phyloP scores from a whole-genome alignment of 1,140 invertebrate genomes.

The Zaprionus inermis region DNA sequence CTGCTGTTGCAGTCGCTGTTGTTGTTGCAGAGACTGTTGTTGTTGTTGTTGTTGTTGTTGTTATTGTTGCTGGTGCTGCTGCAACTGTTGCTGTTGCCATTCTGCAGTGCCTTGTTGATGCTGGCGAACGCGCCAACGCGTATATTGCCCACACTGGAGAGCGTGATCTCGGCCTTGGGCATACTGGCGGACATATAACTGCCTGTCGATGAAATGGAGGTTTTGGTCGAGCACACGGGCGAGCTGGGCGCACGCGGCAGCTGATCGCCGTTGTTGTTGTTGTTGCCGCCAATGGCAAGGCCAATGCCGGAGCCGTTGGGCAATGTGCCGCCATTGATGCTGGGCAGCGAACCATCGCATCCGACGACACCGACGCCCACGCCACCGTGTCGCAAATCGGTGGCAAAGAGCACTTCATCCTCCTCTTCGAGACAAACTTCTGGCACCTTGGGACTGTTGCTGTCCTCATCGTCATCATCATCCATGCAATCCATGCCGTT shows the following conservation, averaged over 20 bases:
- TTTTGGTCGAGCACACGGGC: constrained; percentile 69
- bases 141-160: constrained; percentile 72
- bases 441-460: constrained; percentile 74
- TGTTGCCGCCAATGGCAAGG: constrained; percentile 4
- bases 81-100: constrained; percentile 40
- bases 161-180: constrained; percentile 64
- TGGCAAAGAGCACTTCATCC: constrained; percentile 72
- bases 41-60: not conserved
- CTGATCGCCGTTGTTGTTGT: constrained; percentile 30
- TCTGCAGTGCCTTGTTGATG: constrained; percentile 69
- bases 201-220: constrained; percentile 62
- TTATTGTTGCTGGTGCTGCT: constrained; percentile 11
- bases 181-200: constrained; percentile 52
- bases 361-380: too few relatives aligned
- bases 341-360: not conserved
- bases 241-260: constrained; percentile 57
- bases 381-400: constrained; percentile 62
- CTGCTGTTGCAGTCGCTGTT: constrained; percentile 4
- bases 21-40: constrained; percentile 18
- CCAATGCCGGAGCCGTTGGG: not conserved
- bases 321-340: constrained; percentile 21
- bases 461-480: constrained; percentile 80
- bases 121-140: constrained; percentile 75
- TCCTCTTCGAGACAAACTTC: constrained; percentile 81
- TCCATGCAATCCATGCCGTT: constrained; percentile 74